Conservation (phyloP, 2,797 vertebrate species). For the Poeciliopsis gracilis region DNA sequence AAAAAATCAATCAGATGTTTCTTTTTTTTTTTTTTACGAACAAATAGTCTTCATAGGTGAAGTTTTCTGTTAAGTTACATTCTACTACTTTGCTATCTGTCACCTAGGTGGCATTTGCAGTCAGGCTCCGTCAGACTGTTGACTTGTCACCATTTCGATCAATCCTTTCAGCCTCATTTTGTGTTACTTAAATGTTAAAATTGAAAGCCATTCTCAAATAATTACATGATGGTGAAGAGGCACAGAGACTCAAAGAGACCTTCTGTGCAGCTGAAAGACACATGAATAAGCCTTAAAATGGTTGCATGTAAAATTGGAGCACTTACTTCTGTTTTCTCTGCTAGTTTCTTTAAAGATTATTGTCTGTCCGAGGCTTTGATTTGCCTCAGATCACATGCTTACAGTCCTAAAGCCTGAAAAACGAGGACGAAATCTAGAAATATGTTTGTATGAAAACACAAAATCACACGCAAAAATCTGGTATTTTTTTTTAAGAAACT, state of each 20-base stretch:
- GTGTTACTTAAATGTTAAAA: constrained; percentile 44
- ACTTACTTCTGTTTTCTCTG: constrained; percentile 23
- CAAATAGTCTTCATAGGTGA: not conserved
- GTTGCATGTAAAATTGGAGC: not conserved
- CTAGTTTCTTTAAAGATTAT: constrained; percentile 44
- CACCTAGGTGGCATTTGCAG: constrained; percentile 35
- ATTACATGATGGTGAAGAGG: constrained; percentile 21
- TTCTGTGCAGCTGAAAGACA: constrained; percentile 7
- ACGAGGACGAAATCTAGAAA: constrained; percentile 15
- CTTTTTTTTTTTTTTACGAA: not conserved
- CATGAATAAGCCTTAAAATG: constrained; percentile 10
- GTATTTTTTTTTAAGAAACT: not conserved
- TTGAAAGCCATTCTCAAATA: constrained; percentile 44
- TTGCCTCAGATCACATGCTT: constrained; percentile 26
- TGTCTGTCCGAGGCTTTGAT: constrained; percentile 15
- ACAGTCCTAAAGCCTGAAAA: constrained; percentile 12
- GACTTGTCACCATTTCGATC: constrained; percentile 33
- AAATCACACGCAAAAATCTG: not conserved
- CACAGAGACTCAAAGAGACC: constrained; percentile 10
- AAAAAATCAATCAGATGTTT: not conserved
- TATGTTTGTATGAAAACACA: constrained; percentile 10
- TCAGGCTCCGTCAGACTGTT: constrained; percentile 30
- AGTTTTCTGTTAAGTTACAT: not conserved
- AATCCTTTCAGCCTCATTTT: constrained; percentile 37
- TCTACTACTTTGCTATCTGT: not conserved